phyloP scores from a whole-genome alignment of 2,888 invertebrate genomes.

The Patella caerulea region DNA sequence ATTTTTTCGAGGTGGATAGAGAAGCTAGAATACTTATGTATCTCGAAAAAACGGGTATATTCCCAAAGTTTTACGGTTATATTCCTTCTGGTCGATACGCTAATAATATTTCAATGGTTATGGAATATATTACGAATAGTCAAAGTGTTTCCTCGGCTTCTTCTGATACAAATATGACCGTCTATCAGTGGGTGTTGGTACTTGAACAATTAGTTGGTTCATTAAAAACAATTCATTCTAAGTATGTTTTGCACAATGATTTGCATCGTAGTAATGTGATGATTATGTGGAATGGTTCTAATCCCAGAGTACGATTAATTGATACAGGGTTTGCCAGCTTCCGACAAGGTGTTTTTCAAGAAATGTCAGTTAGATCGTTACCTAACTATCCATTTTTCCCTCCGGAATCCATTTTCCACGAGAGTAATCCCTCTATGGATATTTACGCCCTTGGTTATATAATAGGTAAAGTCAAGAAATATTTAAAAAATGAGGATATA shows the following conservation, averaged over 20 bases:
- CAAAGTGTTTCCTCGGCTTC: slow-evolving; percentile 20
- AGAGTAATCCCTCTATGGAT: slow-evolving; percentile 20
- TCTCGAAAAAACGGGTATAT: neutral
- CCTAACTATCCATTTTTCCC: slow-evolving; percentile 21
- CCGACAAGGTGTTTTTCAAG: slow-evolving; percentile 22
- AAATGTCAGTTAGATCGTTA: neutral
- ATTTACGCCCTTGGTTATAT: slow-evolving; percentile 27
- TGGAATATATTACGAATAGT: slow-evolving; percentile 23
- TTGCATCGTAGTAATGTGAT: slow-evolving; percentile 30
- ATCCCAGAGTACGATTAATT: slow-evolving; percentile 22
- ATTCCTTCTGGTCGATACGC: slow-evolving; percentile 18
- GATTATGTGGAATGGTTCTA: slow-evolving; percentile 11
- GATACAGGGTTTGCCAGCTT: slow-evolving; percentile 34
- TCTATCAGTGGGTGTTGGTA: slow-evolving; percentile 27
- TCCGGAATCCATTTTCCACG: slow-evolving; percentile 14
- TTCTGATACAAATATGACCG: neutral
- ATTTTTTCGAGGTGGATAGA: slow-evolving; percentile 15
- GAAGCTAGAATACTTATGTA: slow-evolving; percentile 31
- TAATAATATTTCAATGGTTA: slow-evolving; percentile 28
- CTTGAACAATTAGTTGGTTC: slow-evolving; percentile 17
- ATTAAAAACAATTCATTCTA: slow-evolving; percentile 22
- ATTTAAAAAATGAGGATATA: neutral
- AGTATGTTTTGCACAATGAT: slow-evolving; percentile 32
- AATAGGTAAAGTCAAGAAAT: slow-evolving; percentile 11
- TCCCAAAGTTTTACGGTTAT: slow-evolving; percentile 15